Conservation (phyloP, 37 sponge, comb jelly and placozoan genomes). For the Ianthella basta region DNA sequence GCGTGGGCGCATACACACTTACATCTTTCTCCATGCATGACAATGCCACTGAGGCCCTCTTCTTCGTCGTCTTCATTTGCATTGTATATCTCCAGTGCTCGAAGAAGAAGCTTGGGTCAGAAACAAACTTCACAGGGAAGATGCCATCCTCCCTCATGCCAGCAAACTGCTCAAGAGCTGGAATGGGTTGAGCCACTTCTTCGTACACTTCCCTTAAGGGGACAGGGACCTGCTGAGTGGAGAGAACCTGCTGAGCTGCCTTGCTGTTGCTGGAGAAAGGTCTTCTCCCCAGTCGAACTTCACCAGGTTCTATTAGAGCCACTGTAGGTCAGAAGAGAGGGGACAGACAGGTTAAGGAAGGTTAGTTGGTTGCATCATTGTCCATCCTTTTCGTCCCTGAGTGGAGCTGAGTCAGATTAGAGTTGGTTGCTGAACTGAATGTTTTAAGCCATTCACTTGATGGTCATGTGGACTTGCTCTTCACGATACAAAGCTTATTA, state of each 20-base stretch:
- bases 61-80: constrained; percentile 25
- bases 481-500: too few species aligned
- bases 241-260: constrained; percentile 31
- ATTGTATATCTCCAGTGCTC: constrained; percentile 57
- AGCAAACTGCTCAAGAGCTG: constrained; percentile 24
- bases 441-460: too few species aligned
- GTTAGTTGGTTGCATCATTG: too few species aligned
- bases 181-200: neutral
- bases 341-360: too few species aligned
- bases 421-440: too few species aligned
- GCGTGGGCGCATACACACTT: neutral
- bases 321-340: neutral
- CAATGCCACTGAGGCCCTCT: neutral
- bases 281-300: neutral
- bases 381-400: too few species aligned
- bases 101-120: constrained; percentile 62
- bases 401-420: too few species aligned
- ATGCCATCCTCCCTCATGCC: constrained; percentile 33
- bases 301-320: neutral
- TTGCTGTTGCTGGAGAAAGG: constrained; percentile 32
- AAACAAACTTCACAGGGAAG: constrained; percentile 36
- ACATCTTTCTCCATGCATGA: neutral
- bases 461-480: too few species aligned
- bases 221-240: neutral
- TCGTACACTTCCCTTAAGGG: constrained; percentile 22